Percentiles rank a stretch among this genome's conserved stretches.
These are phyloP conservation scores for Pygmarrhopalites habei DNA, from an alignment of 1,140 invertebrate genomes.

Conservation along the genomic window DNA sequence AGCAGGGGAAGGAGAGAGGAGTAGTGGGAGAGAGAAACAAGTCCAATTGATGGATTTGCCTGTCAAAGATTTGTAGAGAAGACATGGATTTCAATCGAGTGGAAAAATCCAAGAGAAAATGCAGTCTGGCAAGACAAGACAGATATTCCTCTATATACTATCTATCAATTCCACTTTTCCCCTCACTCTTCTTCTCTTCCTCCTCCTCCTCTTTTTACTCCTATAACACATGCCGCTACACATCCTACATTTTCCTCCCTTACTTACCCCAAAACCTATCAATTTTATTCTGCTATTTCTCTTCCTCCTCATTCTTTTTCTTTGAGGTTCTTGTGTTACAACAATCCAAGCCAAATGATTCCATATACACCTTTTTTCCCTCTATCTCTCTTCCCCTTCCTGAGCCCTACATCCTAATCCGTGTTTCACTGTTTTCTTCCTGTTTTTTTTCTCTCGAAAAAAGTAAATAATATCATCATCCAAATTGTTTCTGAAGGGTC, in stretches of 20 bases:
- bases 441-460: too few species aligned
- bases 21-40: slow-evolving; percentile 6
- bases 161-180: slow-evolving; percentile 16
- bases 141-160: neutral
- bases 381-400: too few species aligned
- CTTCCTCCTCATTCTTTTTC: slow-evolving; percentile 6
- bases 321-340: neutral
- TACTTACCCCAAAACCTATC: too few species aligned
- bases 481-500: too few species aligned
- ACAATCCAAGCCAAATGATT: neutral
- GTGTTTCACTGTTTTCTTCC: too few species aligned
- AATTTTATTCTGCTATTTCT: slow-evolving; percentile 7
- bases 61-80: slow-evolving; percentile 33
- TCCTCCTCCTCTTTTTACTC: neutral
- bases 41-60: slow-evolving; percentile 29
- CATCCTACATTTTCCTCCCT: too few species aligned
- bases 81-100: slow-evolving; percentile 36
- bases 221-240: too few species aligned
- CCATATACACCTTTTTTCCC: neutral
- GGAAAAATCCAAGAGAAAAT: slow-evolving; percentile 32
- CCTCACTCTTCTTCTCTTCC: neutral
- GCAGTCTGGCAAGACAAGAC: slow-evolving; percentile 29
- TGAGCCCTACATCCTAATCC: too few species aligned
- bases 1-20: neutral
- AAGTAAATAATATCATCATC: too few species aligned